These are phyloP conservation scores for Lottia scabra DNA, from an alignment of 2,888 invertebrate genomes.

Conservation along the genomic window DNA sequence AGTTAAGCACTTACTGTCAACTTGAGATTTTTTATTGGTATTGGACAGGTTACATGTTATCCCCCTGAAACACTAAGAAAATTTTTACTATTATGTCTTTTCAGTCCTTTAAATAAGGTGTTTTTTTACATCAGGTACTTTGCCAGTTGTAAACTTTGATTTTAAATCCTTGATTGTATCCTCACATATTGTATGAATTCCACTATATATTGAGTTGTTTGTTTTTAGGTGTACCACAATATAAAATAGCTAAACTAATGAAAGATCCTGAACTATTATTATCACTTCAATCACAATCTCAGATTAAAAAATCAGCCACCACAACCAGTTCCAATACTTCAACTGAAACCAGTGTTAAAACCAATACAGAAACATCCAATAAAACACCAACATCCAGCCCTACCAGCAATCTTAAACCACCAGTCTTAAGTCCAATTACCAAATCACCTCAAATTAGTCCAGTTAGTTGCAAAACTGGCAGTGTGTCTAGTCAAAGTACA, in stretches of 20 bases:
- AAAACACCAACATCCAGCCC: neutral
- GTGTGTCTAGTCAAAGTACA: neutral
- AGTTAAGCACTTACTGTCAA: no score
- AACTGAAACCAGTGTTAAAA: neutral
- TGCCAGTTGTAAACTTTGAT: no score
- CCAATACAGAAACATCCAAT: neutral
- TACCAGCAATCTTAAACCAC: neutral
- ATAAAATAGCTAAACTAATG: conserved; percentile 37
- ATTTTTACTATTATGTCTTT: no score
- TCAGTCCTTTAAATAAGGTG: no score
- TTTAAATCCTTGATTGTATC: no score
- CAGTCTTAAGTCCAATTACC: neutral
- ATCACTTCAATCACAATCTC: neutral
- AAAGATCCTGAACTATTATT: conserved; percentile 31
- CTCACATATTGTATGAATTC: no score
- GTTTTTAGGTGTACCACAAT: conserved; percentile 38
- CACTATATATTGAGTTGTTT: no score
- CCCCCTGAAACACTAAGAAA: no score
- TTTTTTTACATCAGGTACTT: no score
- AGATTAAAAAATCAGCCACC: neutral
- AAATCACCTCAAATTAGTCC: neutral
- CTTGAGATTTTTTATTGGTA: no score
- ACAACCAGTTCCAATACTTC: neutral
- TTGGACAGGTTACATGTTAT: no score
- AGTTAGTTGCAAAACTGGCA: neutral